Conservation (phyloP, 2,888 invertebrate species). For the Pasiphila rectangulata region DNA sequence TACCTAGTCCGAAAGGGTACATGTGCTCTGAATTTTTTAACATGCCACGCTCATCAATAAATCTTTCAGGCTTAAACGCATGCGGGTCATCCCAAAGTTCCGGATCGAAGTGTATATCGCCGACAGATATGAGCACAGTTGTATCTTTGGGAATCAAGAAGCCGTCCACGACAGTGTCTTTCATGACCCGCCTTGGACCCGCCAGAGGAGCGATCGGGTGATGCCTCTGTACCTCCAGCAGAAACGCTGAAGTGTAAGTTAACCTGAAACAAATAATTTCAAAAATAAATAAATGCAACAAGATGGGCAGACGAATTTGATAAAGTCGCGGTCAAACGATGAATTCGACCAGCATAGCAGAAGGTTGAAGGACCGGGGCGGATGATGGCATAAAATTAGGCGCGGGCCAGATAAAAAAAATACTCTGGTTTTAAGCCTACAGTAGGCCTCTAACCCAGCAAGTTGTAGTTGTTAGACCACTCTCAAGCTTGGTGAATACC, state of each 20-base stretch:
- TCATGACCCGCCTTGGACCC: constrained; percentile 72
- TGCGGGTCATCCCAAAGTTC: constrained; percentile 79
- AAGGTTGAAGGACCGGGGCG: too few relatives aligned
- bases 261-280: constrained; percentile 54
- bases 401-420: too few relatives aligned
- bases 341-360: too few relatives aligned
- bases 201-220: constrained; percentile 77
- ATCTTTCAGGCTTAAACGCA: constrained; percentile 83
- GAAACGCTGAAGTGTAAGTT: constrained; percentile 76
- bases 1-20: constrained; percentile 85
- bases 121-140: constrained; percentile 74
- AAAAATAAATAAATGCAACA: too few relatives aligned
- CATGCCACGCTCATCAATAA: constrained; percentile 77
- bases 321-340: too few relatives aligned
- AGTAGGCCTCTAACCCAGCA: too few relatives aligned
- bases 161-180: constrained; percentile 59
- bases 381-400: too few relatives aligned
- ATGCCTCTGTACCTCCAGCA: constrained; percentile 80
- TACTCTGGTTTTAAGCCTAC: too few relatives aligned
- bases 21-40: constrained; percentile 78
- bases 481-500: too few relatives aligned
- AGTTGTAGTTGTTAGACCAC: too few relatives aligned
- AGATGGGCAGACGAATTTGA: not conserved
- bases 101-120: constrained; percentile 78
- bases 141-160: constrained; percentile 74